Conservation (phyloP, 1,140 invertebrate genomes). For the Sminthurides bifidus region DNA sequence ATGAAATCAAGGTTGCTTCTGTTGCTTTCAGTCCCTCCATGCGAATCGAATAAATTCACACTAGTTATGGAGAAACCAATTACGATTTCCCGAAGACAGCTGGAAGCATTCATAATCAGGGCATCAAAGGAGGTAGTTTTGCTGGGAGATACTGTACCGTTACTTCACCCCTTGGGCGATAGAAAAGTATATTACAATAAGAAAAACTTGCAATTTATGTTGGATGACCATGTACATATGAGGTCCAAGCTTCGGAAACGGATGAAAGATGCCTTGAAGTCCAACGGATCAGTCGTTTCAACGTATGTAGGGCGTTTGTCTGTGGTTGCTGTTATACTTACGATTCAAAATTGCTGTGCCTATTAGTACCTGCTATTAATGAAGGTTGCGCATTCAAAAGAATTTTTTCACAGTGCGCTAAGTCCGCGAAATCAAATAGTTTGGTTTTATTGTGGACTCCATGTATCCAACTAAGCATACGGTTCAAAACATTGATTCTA, state of each 20-base stretch:
- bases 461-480: too few species aligned
- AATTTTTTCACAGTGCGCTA: too few species aligned
- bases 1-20: not conserved
- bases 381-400: too few species aligned
- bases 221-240: conserved; percentile 12
- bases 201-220: conserved; percentile 11
- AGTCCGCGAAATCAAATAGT: too few species aligned
- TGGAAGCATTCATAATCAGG: not conserved
- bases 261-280: not conserved
- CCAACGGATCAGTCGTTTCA: not conserved
- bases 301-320: too few species aligned
- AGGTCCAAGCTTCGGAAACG: not conserved
- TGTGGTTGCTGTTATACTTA: too few species aligned
- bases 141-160: conserved; percentile 2
- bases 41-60: not conserved
- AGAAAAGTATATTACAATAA: conserved; percentile 4
- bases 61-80: conserved; percentile 10
- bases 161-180: not conserved
- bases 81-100: conserved; percentile 4
- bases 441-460: too few species aligned
- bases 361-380: too few species aligned
- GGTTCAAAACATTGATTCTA: too few species aligned
- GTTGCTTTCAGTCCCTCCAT: conserved; percentile 3
- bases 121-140: not conserved
- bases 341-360: too few species aligned